Conservation (phyloP, 2,888 invertebrate species). For the Agonopterix subpropinquella region DNA sequence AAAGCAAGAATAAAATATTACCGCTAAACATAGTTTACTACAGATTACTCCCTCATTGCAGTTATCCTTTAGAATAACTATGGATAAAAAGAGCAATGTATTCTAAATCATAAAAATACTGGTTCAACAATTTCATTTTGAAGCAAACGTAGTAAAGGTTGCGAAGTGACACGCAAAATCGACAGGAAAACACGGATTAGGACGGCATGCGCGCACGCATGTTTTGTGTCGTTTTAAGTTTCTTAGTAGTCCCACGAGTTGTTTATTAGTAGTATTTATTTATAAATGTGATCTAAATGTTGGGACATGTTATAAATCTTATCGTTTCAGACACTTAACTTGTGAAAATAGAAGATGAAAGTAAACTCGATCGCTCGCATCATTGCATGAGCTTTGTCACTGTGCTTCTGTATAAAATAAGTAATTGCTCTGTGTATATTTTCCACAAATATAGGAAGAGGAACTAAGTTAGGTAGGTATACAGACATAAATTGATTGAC, state of each 20-base stretch:
- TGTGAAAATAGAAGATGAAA: neutral
- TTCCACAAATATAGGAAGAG: too few species aligned
- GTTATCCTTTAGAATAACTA: too few species aligned
- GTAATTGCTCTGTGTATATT: too few species aligned
- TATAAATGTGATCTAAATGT: constrained; percentile 19
- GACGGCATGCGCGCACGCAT: constrained; percentile 22
- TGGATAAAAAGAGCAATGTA: neutral
- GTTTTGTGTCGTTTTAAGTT: constrained; percentile 6
- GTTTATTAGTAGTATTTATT: constrained; percentile 17
- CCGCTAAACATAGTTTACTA: too few species aligned
- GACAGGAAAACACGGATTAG: constrained; percentile 44
- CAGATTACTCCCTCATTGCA: too few species aligned
- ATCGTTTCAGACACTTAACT: neutral
- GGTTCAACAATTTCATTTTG: neutral
- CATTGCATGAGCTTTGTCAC: too few species aligned
- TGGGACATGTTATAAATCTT: neutral
- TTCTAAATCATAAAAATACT: neutral
- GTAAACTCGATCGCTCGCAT: neutral
- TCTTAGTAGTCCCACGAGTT: constrained; percentile 9
- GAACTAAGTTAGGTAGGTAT: too few species aligned
- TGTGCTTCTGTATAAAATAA: too few species aligned
- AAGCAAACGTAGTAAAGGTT: neutral
- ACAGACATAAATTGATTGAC: too few species aligned
- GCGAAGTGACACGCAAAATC: constrained; percentile 26
- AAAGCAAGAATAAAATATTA: too few species aligned